Evolutionary conservation across 2,113 vertebrate genomes (phyloP).

Genomic region (Podarcis muralis): DNA sequence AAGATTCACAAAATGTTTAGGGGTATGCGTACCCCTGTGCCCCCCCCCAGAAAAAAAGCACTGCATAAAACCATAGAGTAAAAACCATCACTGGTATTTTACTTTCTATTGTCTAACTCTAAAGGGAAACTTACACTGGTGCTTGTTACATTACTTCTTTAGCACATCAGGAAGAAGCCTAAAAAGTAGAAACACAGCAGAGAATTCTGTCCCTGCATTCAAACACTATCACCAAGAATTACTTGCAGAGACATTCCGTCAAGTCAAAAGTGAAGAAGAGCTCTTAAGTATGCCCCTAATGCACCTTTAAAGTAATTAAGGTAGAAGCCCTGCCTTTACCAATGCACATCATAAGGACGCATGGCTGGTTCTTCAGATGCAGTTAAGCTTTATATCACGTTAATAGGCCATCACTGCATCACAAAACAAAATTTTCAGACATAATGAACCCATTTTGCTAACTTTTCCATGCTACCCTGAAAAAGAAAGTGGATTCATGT

Average conservation of each 20-base stretch:
- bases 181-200: background rate
- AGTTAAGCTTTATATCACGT: background rate
- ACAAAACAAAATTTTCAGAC: background rate
- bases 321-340: background rate
- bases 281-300: background rate
- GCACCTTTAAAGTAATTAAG: background rate
- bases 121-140: background rate
- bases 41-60: no score
- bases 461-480: background rate
- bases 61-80: background rate
- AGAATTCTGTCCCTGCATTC: background rate
- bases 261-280: background rate
- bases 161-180: background rate
- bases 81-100: background rate
- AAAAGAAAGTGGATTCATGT: background rate
- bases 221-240: background rate
- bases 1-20: no score
- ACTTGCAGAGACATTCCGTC: background rate
- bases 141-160: background rate
- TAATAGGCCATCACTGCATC: background rate
- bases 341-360: background rate
- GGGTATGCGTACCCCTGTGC: no score
- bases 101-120: background rate
- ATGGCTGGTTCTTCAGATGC: background rate
- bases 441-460: background rate